Conservation (phyloP, 2,888 invertebrate genomes). For the Tinea pellionella region DNA sequence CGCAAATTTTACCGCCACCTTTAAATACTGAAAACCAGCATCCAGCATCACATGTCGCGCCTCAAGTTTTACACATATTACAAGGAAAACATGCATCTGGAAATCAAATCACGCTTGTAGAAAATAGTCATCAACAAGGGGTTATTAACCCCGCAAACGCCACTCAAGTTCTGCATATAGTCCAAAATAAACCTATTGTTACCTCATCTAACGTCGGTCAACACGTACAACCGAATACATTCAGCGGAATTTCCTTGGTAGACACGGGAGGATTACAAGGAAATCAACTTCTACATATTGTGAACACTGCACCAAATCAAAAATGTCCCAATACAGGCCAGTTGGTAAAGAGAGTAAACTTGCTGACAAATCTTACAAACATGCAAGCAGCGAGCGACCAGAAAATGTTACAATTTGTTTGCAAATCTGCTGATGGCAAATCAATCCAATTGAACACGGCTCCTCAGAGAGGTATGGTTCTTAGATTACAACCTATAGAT, state of each 20-base stretch:
- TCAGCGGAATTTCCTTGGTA: conserved; percentile 51
- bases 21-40: conserved; percentile 43
- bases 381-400: conserved; percentile 60
- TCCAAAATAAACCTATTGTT: conserved; percentile 46
- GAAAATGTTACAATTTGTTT: conserved; percentile 72
- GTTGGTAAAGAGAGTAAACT: conserved; percentile 58
- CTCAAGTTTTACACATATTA: conserved; percentile 60
- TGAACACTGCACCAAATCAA: conserved; percentile 55
- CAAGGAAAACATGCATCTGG: conserved; percentile 54
- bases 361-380: conserved; percentile 56
- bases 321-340: conserved; percentile 40
- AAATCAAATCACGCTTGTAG: conserved; percentile 51
- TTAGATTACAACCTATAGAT: conserved; percentile 56
- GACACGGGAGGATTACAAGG: conserved; percentile 56
- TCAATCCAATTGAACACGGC: conserved; percentile 66
- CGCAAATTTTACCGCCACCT: conserved; percentile 57
- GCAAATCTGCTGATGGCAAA: conserved; percentile 72
- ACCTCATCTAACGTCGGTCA: conserved; percentile 33
- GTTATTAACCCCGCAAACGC: conserved; percentile 46
- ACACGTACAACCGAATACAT: conserved; percentile 37
- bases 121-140: conserved; percentile 36
- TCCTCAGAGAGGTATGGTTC: conserved; percentile 64
- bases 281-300: conserved; percentile 61
- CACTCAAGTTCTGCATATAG: conserved; percentile 57
- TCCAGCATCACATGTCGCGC: conserved; percentile 27